A percentile compares a stretch with the other conserved stretches of the same genome.
Conservation (phyloP, 2,888 invertebrate genomes). For the Acanthoscelides obtectus region DNA sequence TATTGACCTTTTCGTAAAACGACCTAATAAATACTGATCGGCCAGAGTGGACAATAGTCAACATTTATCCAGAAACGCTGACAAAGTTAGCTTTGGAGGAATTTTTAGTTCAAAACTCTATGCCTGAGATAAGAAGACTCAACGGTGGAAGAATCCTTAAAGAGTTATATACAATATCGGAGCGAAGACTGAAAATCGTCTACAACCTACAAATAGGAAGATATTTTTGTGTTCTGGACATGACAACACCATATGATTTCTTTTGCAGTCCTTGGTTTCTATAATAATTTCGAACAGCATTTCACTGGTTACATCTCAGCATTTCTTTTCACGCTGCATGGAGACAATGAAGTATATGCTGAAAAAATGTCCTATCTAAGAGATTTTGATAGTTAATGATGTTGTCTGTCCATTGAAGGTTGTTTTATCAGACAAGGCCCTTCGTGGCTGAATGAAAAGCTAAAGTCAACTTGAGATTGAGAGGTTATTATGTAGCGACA, state of each 20-base stretch:
- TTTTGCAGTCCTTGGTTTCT: slow-evolving; percentile 49
- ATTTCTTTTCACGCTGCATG: slow-evolving; percentile 39
- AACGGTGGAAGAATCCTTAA: slow-evolving; percentile 46
- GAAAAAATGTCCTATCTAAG: slow-evolving; percentile 28
- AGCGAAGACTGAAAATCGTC: slow-evolving; percentile 24
- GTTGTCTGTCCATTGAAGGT: slow-evolving; percentile 36
- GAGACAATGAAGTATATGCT: slow-evolving; percentile 28
- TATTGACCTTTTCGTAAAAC: slow-evolving; percentile 23
- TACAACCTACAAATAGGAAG: slow-evolving; percentile 34
- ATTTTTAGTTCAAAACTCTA: slow-evolving; percentile 45
- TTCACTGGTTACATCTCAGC: slow-evolving; percentile 41
- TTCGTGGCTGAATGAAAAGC: too few relatives aligned
- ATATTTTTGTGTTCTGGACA: slow-evolving; percentile 53
- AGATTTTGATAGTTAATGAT: slow-evolving; percentile 32
- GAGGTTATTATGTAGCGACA: too few relatives aligned
- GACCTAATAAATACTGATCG: slow-evolving; percentile 40
- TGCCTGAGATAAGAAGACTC: slow-evolving; percentile 38
- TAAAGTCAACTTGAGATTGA: too few relatives aligned
- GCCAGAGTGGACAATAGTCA: slow-evolving; percentile 44
- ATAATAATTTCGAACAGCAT: slow-evolving; percentile 38
- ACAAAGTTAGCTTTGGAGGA: slow-evolving; percentile 41
- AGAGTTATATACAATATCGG: slow-evolving; percentile 36
- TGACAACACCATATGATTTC: slow-evolving; percentile 54
- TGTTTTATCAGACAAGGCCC: too few relatives aligned
- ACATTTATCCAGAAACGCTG: slow-evolving; percentile 39